phyloP scores from a whole-genome alignment of 37 sponge, comb jelly and placozoan genomes.

The Mnemiopsis leidyi region DNA sequence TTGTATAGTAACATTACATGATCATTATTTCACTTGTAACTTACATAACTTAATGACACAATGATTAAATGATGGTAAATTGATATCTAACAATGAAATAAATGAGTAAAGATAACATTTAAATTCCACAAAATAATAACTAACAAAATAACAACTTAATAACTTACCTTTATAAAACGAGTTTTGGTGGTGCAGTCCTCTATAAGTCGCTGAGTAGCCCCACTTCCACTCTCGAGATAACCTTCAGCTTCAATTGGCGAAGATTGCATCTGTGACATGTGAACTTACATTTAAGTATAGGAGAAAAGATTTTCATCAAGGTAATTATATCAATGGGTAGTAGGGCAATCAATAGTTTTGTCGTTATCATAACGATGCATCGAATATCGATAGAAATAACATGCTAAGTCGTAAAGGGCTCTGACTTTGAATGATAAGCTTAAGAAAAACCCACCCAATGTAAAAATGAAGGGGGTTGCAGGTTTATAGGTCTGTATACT shows the following conservation, averaged over 20 bases:
- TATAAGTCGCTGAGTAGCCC: slow-evolving; percentile 7
- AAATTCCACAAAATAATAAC: too few species aligned
- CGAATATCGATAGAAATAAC: too few species aligned
- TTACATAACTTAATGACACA: too few species aligned
- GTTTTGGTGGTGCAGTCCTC: slow-evolving; percentile 32
- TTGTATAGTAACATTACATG: background rate
- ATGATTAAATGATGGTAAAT: too few species aligned
- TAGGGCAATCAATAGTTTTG: too few species aligned
- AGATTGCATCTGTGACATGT: background rate
- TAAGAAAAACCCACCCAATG: background rate
- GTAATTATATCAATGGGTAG: too few species aligned
- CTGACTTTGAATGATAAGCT: background rate
- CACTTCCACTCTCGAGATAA: background rate
- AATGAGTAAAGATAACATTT: too few species aligned
- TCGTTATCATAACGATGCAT: too few species aligned
- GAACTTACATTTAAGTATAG: too few species aligned
- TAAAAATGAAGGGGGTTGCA: slow-evolving; percentile 1
- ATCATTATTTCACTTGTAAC: too few species aligned
- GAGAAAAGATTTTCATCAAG: too few species aligned
- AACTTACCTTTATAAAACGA: slow-evolving; percentile 45
- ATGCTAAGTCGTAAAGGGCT: background rate
- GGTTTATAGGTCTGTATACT: background rate
- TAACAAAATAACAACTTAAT: background rate
- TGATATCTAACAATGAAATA: too few species aligned
- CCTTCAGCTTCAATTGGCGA: background rate